Percentiles rank a stretch among this genome's conserved stretches.
These are phyloP conservation scores for Caenorhabditis tropicalis DNA, from an alignment of 1,140 invertebrate species.

Conservation along the genomic window DNA sequence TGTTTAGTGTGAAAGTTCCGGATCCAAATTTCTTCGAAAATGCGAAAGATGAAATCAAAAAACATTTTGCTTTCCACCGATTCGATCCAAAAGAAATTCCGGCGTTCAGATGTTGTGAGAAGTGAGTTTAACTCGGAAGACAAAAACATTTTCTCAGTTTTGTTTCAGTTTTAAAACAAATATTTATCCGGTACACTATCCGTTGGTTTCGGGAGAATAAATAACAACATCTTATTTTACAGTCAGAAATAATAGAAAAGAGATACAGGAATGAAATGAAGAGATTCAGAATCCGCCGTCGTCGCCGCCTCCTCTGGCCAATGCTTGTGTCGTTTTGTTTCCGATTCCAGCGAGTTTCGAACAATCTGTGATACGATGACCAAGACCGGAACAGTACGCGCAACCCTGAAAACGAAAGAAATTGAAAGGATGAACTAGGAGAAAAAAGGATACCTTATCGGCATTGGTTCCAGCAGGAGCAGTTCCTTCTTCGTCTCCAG, in stretches of 20 bases:
- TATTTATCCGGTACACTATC: too few relatives aligned
- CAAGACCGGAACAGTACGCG: conserved; percentile 96
- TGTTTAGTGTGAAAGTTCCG: too few relatives aligned
- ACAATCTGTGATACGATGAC: conserved; percentile 98
- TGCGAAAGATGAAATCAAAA: too few relatives aligned
- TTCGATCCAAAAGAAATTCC: too few relatives aligned
- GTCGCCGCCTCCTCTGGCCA: conserved; percentile 44
- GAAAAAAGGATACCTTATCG: conserved; percentile 49
- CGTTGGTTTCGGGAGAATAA: too few relatives aligned
- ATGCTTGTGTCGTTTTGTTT: conserved; percentile 78
- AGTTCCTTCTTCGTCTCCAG: conserved; percentile 89
- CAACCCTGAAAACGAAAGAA: conserved; percentile 83
- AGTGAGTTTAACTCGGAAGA: too few relatives aligned
- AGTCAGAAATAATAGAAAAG: not conserved
- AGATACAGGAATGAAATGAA: not conserved
- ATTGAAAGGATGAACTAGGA: too few relatives aligned
- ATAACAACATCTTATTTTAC: not conserved
- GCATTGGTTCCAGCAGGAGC: conserved; percentile 80
- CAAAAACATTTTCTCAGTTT: too few relatives aligned
- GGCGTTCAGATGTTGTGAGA: too few relatives aligned
- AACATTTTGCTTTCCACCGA: too few relatives aligned
- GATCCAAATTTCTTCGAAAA: too few relatives aligned
- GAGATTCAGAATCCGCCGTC: conserved; percentile 41
- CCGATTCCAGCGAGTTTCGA: conserved; percentile 97
- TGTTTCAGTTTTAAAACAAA: too few relatives aligned